These are phyloP conservation scores for Brenthis hecate DNA, from an alignment of 2,888 invertebrate species.

Conservation along the genomic window DNA sequence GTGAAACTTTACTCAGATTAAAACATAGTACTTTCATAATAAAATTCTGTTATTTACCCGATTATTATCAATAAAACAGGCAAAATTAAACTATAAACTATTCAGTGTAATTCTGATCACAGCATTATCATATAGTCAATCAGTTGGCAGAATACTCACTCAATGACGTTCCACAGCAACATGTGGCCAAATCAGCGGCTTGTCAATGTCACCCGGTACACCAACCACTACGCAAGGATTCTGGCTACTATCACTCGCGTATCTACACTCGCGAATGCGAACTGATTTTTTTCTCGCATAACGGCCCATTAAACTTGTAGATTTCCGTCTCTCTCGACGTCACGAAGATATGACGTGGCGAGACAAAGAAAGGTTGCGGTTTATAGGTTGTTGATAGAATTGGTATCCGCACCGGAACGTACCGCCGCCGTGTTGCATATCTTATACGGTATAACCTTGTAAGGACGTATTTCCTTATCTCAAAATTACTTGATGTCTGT, in stretches of 20 bases:
- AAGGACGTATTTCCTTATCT: slow-evolving; percentile 45
- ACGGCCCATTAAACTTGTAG: slow-evolving; percentile 82
- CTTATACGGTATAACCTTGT: slow-evolving; percentile 71
- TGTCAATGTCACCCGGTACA: slow-evolving; percentile 47
- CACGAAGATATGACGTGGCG: slow-evolving; percentile 70
- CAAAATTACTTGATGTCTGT: not conserved
- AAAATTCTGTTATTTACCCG: not conserved
- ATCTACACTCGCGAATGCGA: slow-evolving; percentile 81
- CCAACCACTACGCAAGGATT: slow-evolving; percentile 60
- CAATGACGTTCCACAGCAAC: slow-evolving; percentile 53
- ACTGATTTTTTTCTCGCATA: slow-evolving; percentile 82
- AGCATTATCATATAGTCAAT: not conserved
- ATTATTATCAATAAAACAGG: too few species aligned
- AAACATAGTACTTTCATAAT: not conserved
- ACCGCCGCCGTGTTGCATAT: slow-evolving; percentile 79
- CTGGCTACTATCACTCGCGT: slow-evolving; percentile 79
- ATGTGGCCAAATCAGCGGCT: slow-evolving; percentile 48
- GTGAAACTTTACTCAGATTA: too few species aligned
- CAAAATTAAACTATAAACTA: too few species aligned
- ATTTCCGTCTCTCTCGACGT: slow-evolving; percentile 78
- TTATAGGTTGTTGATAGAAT: slow-evolving; percentile 83
- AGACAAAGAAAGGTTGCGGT: slow-evolving; percentile 83
- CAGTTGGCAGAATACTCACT: slow-evolving; percentile 50
- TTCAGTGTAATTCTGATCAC: too few species aligned
- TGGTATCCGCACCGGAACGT: slow-evolving; percentile 81